phyloP scores from a whole-genome alignment of 1,140 invertebrate genomes.

The Plodia interpunctella region DNA sequence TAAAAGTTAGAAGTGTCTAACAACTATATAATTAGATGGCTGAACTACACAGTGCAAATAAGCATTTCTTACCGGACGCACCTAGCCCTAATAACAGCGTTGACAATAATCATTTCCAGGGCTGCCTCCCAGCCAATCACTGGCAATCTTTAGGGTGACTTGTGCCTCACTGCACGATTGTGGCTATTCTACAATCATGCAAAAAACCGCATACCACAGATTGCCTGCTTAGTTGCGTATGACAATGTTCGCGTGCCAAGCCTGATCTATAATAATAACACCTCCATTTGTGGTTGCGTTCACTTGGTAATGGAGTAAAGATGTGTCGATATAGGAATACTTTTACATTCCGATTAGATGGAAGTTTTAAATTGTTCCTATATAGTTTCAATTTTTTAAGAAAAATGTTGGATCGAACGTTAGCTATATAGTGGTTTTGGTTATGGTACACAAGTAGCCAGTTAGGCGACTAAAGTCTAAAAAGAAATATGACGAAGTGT shows the following conservation, averaged over 20 bases:
- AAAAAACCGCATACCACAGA: slow-evolving; percentile 48
- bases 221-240: slow-evolving; percentile 22
- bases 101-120: not conserved
- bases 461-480: no score
- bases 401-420: no score
- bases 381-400: no score
- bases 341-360: not conserved
- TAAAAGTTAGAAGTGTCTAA: not conserved
- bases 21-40: not conserved
- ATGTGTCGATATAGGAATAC: not conserved
- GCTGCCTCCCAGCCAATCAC: slow-evolving; percentile 36
- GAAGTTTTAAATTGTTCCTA: not conserved
- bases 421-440: no score
- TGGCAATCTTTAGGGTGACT: no score
- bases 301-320: slow-evolving; percentile 12
- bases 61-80: slow-evolving; percentile 1
- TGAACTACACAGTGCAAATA: not conserved
- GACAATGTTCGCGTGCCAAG: slow-evolving; percentile 47
- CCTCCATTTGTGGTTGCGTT: slow-evolving; percentile 49
- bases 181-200: slow-evolving; percentile 37
- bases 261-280: slow-evolving; percentile 31
- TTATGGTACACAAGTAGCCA: no score
- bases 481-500: no score
- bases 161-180: no score
- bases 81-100: not conserved